A percentile compares a stretch with the other conserved stretches of the same genome.
These are phyloP conservation scores for Ennomos quercinarius DNA, from an alignment of 2,888 invertebrate genomes.

Conservation along the genomic window DNA sequence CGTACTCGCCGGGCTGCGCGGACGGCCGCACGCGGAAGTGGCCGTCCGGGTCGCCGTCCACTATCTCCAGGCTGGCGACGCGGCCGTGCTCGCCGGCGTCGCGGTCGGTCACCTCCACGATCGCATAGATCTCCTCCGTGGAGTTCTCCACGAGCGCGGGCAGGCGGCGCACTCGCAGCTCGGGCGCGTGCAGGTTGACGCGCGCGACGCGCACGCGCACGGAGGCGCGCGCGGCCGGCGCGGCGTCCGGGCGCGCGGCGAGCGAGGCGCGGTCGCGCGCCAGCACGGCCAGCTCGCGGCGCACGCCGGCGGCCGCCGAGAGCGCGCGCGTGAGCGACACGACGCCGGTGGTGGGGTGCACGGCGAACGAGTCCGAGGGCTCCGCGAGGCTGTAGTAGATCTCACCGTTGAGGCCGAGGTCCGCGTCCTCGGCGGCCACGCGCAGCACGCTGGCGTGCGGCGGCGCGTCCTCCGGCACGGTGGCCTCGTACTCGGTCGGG, in stretches of 20 bases:
- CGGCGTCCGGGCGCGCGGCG: constrained; percentile 79
- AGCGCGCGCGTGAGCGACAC: constrained; percentile 93
- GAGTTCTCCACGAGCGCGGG: constrained; percentile 93
- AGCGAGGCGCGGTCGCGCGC: constrained; percentile 94
- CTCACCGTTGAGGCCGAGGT: constrained; percentile 97
- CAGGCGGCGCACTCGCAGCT: constrained; percentile 91
- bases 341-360: constrained; percentile 96
- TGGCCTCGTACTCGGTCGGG: constrained; percentile 93
- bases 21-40: constrained; percentile 91
- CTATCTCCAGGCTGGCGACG: constrained; percentile 92
- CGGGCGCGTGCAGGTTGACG: constrained; percentile 95
- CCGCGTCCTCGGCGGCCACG: constrained; percentile 97
- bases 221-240: constrained; percentile 90
- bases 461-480: constrained; percentile 95
- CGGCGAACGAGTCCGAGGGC: constrained; percentile 93
- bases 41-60: constrained; percentile 95
- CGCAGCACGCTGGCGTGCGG: constrained; percentile 92
- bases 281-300: constrained; percentile 91
- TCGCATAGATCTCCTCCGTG: constrained; percentile 94
- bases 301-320: constrained; percentile 88
- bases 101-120: constrained; percentile 92
- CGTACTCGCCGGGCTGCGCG: constrained; percentile 89
- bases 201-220: constrained; percentile 91
- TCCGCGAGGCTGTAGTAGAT: constrained; percentile 97
- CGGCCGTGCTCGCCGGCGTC: constrained; percentile 95